A percentile compares a stretch with the other conserved stretches of the same genome.
These are phyloP conservation scores for Paratilapia polleni DNA, from an alignment of 2,113 vertebrate species.

Conservation along the genomic window DNA sequence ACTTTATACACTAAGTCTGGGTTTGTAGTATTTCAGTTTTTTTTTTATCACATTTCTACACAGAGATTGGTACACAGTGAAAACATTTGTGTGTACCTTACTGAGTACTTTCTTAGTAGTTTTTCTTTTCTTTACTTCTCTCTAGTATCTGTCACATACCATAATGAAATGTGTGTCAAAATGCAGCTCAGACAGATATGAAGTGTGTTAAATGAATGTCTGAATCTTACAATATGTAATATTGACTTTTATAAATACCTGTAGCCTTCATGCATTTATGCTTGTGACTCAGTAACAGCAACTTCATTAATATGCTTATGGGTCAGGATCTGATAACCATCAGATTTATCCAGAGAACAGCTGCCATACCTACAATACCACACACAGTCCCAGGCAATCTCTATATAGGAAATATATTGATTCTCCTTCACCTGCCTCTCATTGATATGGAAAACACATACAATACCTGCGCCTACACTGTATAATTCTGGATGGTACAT, in stretches of 20 bases:
- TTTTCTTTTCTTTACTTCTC: not conserved
- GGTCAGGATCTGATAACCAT: not conserved
- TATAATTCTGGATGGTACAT: not conserved
- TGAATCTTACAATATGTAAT: not conserved
- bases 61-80: not conserved
- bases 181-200: not conserved
- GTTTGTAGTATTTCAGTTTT: not conserved
- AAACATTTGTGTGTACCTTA: not conserved
- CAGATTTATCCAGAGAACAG: no score
- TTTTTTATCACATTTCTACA: not conserved
- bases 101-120: not conserved
- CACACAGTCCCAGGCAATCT: not conserved
- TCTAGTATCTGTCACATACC: not conserved
- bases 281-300: not conserved
- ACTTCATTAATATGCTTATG: not conserved
- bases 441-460: not conserved
- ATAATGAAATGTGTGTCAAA: not conserved
- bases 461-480: not conserved
- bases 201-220: not conserved
- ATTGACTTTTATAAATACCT: not conserved
- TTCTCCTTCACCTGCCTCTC: not conserved
- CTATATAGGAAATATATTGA: not conserved
- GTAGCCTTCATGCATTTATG: not conserved
- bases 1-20: not conserved
- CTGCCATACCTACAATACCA: not conserved